Base-by-base conservation (phyloP, 2,888 invertebrate species). In the Ecliptopera silaceata region DNA sequence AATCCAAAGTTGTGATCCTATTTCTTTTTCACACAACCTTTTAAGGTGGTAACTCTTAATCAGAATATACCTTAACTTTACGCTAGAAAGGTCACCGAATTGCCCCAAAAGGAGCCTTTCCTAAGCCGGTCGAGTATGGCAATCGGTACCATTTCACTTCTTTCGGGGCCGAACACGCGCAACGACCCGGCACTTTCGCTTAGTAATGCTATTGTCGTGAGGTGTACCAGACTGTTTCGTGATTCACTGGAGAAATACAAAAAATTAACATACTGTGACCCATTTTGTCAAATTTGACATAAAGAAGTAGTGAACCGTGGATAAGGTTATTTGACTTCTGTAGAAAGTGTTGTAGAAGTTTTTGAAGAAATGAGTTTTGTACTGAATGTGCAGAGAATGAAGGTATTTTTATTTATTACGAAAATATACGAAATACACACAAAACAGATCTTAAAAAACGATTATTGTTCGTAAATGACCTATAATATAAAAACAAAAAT, bases 51-150 rank as follows among this genome's bases (percentile, higher is more conserved):
- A n/a, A n/a, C n/a, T n/a, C n/a, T n/a, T n/a, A n/a, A n/a, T n/a
- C n/a, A n/a, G n/a, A n/a, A n/a, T n/a, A n/a, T n/a, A n/a, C n/a
- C n/a, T n/a, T 22, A 4, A 4, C 18, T 36, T 12, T 29, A 12
- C 45, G 31, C 42, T 54, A 31, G 46, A 52, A 57, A 52, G 52
- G 57, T 52, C 43, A 48, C 11, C 49, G 11, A 26, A 39, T 53
- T 17, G 22, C 12, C 29, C 15, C 17, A 36, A 51, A 48, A 31
- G 47, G 41, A 58, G 11, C 32, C 13, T 45, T 39, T 45, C 32
- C 49, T 17, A 46, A 47, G 43, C 54, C 54, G 54, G 55, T 59
- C 32, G 13, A 54, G 50, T 50, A 59, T 50, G 26, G 59, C 46
- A 42, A 41, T 49, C 31, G 43, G 46, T 32, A 31, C 26, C 49